A percentile compares a stretch with the other conserved stretches of the same genome.
phyloP scores from a whole-genome alignment of 2,888 invertebrate genomes.

The Cyaniris semiargus region DNA sequence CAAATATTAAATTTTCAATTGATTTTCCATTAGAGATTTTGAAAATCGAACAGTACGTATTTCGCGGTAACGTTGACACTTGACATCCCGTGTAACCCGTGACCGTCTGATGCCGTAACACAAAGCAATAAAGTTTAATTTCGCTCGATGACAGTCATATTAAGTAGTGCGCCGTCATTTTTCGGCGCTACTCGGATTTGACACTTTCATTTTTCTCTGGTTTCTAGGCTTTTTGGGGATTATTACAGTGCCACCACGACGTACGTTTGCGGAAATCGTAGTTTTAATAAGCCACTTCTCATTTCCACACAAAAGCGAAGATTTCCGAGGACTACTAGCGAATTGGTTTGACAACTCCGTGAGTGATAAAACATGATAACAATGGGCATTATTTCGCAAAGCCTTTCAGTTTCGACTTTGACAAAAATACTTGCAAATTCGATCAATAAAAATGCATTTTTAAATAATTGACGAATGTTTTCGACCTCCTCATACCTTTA shows the following conservation, averaged over 20 bases:
- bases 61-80: background rate
- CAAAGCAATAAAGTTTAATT: conserved; percentile 10
- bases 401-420: background rate
- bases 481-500: conserved; percentile 1
- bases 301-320: too few species aligned
- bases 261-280: too few species aligned
- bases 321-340: too few species aligned
- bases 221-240: background rate
- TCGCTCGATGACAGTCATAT: background rate
- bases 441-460: conserved; percentile 10
- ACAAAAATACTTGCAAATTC: background rate
- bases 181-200: background rate
- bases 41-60: background rate
- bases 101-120: background rate
- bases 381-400: background rate
- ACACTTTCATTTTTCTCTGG: background rate
- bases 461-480: background rate
- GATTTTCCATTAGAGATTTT: conserved; percentile 8
- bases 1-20: conserved; percentile 39
- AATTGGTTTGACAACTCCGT: background rate
- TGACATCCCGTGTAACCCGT: background rate
- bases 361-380: background rate
- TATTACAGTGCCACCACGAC: background rate
- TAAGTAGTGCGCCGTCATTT: background rate
- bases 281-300: too few species aligned